phyloP scores from a whole-genome alignment of 2,888 invertebrate genomes.

The Macrophya annulata region DNA sequence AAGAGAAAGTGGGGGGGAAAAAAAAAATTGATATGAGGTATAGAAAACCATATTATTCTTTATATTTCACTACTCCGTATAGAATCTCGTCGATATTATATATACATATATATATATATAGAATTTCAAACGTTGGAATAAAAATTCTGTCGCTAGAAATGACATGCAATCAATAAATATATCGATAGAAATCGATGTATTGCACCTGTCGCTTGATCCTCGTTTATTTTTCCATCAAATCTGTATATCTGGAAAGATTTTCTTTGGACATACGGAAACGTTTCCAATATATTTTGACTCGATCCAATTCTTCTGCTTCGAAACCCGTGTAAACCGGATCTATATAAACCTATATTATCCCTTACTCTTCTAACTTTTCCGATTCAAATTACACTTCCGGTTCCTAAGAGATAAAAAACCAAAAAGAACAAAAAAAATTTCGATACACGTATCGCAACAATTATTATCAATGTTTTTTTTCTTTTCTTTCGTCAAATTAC shows the following conservation, averaged over 20 bases:
- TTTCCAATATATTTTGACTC: constrained; percentile 25
- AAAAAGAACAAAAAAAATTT: not conserved
- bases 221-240: not conserved
- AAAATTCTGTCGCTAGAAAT: not conserved
- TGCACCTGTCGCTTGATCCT: not conserved
- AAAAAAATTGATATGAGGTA: not conserved
- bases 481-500: not conserved
- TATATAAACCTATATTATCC: not conserved
- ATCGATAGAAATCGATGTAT: not conserved
- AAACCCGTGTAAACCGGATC: not conserved
- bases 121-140: not conserved
- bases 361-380: not conserved
- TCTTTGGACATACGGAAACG: constrained; percentile 13
- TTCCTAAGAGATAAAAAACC: not conserved
- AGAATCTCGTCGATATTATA: constrained; percentile 13
- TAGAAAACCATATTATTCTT: not conserved
- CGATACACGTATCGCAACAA: not conserved
- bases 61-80: not conserved
- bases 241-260: not conserved
- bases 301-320: constrained; percentile 16
- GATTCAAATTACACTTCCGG: constrained; percentile 8
- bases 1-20: too few species aligned
- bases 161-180: not conserved
- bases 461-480: not conserved
- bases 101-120: too few species aligned